Evolutionary conservation across 2,888 invertebrate genomes (phyloP).

Genomic region (Dryadula phaetusa): DNA sequence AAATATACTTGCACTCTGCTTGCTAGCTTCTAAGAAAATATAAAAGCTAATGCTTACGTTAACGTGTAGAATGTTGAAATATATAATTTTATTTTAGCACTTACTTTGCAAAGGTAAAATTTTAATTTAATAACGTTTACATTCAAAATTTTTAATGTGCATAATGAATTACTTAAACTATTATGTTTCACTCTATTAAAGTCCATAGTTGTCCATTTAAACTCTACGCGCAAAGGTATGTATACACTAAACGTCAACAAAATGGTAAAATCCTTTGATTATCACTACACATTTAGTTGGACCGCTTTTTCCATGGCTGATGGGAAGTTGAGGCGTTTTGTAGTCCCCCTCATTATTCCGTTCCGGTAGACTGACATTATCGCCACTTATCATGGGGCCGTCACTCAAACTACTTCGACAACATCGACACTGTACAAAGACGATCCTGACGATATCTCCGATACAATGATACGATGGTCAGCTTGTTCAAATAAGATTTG

Average conservation of each 20-base stretch:
- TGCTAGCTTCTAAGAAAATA: conserved; percentile 24
- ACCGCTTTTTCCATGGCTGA: conserved; percentile 21
- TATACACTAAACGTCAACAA: conserved; percentile 1
- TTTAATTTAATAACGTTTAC: not conserved
- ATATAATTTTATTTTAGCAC: conserved; percentile 8
- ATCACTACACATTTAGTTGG: conserved; percentile 29
- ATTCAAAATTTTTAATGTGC: not conserved
- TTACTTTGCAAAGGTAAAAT: not conserved
- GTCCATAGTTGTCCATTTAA: no score
- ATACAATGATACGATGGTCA: conserved; percentile 29
- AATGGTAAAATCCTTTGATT: conserved; percentile 27
- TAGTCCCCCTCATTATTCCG: conserved; percentile 66
- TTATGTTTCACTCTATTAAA: not conserved
- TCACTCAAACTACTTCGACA: conserved; percentile 52
- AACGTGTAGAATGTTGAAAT: not conserved
- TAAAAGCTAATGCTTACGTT: conserved; percentile 5
- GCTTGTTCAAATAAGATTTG: conserved; percentile 29
- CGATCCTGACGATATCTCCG: conserved; percentile 32
- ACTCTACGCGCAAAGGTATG: not conserved
- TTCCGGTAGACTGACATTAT: conserved; percentile 59
- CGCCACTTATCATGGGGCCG: conserved; percentile 43
- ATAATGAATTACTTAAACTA: not conserved
- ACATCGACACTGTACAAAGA: conserved; percentile 38
- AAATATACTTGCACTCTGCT: conserved; percentile 30
- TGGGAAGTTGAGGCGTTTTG: conserved; percentile 54